A percentile compares a stretch with the other conserved stretches of the same genome.
phyloP scores from a whole-genome alignment of 2,888 invertebrate species.

The Idaea straminata region DNA sequence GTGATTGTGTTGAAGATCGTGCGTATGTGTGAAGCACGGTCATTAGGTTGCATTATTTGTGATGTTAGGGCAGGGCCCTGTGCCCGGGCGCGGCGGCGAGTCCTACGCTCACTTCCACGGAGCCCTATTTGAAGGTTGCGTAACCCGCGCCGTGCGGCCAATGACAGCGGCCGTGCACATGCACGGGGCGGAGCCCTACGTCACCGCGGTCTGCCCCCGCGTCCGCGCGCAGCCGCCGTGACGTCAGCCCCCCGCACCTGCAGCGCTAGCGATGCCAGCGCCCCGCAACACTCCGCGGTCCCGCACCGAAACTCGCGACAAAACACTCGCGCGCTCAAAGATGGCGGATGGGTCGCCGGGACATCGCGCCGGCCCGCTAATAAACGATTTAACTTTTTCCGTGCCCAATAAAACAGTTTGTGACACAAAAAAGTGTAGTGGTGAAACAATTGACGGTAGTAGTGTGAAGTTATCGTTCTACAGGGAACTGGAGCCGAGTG shows the following conservation, averaged over 20 bases:
- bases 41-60: slow-evolving; percentile 73
- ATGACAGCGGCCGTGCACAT: slow-evolving; percentile 75
- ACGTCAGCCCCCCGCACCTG: slow-evolving; percentile 68
- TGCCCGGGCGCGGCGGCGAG: slow-evolving; percentile 55
- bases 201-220: slow-evolving; percentile 72
- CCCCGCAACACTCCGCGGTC: slow-evolving; percentile 61
- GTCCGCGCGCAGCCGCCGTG: slow-evolving; percentile 74
- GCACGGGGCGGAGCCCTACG: slow-evolving; percentile 78
- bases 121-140: slow-evolving; percentile 73
- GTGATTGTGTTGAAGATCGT: slow-evolving; percentile 30
- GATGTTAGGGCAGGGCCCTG: slow-evolving; percentile 65
- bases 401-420: slow-evolving; percentile 70
- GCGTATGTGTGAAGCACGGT: slow-evolving; percentile 51
- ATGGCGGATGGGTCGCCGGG: slow-evolving; percentile 90
- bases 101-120: slow-evolving; percentile 69
- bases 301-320: slow-evolving; percentile 63
- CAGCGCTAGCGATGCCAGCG: slow-evolving; percentile 58
- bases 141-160: slow-evolving; percentile 66
- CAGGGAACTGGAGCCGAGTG: slow-evolving; percentile 74
- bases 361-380: slow-evolving; percentile 80
- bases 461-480: slow-evolving; percentile 74
- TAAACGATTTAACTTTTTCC: slow-evolving; percentile 79
- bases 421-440: slow-evolving; percentile 80
- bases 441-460: slow-evolving; percentile 61
- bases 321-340: slow-evolving; percentile 86